Evolutionary conservation across 2,113 vertebrate species (phyloP), one percentile per base, ranked within the genome.

Genomic region (Etheostoma cragini): DNA sequence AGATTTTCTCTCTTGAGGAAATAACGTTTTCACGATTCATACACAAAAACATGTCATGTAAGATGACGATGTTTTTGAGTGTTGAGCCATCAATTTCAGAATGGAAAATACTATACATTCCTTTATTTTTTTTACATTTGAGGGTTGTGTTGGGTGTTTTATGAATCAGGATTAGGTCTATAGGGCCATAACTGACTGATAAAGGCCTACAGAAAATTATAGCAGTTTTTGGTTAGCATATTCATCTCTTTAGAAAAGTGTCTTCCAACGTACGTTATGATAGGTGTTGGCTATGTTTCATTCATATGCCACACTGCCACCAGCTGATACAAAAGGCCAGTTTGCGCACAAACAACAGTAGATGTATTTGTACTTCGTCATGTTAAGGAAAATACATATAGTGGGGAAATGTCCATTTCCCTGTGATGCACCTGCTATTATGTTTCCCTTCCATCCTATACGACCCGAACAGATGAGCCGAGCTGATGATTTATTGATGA

Each of bases 401-500:
- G 3, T 10, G 16, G 10, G 17, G 7, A 13, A n/a, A 1, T 3
- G 6, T 45, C 19, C 22, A 1, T 30, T 1, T 4, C 4, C 17
- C 6, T 35, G 14, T 16, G 8, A 42, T 60, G 16, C 73, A n/a
- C n/a, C 21, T 0, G 66, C 30, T 2, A 50, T 49, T 10, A 6
- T n/a, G 74, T 66, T 47, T 63, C 50, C 21, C 62, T 46, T 45
- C 3, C 33, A 11, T 16, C 19, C 64, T 35, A n/a, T n/a, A n/a
- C 35, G 2, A 45, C 7, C 81, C 77, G 76, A 72, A 77, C 73
- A 82, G 72, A 89, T 65, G 76, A 70, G 63, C 33, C 35, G 60
- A 19, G 67, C 72, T 80, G 68, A 74, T 91, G 72, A 83, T 89
- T 91, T 90, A 91, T 92, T 85, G 82, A 93, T 91, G 89, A 84